A percentile compares a stretch with the other conserved stretches of the same genome.
These are phyloP conservation scores for Trichosurus vulpecula DNA, from an alignment of 2,797 vertebrate genomes.

Conservation along the genomic window DNA sequence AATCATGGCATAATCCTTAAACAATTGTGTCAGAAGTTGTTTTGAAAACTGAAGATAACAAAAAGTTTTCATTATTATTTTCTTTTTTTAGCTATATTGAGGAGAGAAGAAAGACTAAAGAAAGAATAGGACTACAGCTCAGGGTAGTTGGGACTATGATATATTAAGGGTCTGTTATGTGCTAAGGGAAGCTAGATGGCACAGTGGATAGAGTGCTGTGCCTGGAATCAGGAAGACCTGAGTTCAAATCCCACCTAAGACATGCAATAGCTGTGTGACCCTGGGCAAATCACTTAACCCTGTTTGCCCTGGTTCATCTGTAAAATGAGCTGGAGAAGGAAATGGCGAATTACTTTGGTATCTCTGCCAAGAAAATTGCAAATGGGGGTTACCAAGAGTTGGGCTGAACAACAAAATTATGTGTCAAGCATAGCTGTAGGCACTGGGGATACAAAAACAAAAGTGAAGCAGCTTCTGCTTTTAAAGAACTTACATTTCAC, in stretches of 20 bases:
- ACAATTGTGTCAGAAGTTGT: neutral
- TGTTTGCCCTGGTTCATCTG: neutral
- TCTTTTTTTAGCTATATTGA: neutral
- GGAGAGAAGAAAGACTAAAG: neutral
- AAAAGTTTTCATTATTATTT: neutral
- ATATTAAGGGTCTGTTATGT: neutral
- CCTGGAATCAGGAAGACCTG: neutral
- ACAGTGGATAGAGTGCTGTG: neutral
- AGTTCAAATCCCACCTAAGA: neutral
- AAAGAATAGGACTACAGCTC: neutral
- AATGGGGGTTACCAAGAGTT: too few species aligned
- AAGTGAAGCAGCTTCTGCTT: too few species aligned
- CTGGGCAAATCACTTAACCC: neutral
- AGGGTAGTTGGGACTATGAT: neutral
- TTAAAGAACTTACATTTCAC: too few species aligned
- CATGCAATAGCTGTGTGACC: neutral
- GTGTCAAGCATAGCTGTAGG: too few species aligned
- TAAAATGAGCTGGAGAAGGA: neutral
- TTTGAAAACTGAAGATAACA: neutral
- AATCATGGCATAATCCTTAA: neutral
- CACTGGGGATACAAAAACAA: too few species aligned
- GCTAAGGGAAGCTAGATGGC: neutral
- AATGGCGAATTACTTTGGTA: neutral
- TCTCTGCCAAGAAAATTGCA: neutral
- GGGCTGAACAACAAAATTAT: too few species aligned